Base-by-base conservation (phyloP, 2,888 invertebrate genomes). In the Lottia gigantea region DNA sequence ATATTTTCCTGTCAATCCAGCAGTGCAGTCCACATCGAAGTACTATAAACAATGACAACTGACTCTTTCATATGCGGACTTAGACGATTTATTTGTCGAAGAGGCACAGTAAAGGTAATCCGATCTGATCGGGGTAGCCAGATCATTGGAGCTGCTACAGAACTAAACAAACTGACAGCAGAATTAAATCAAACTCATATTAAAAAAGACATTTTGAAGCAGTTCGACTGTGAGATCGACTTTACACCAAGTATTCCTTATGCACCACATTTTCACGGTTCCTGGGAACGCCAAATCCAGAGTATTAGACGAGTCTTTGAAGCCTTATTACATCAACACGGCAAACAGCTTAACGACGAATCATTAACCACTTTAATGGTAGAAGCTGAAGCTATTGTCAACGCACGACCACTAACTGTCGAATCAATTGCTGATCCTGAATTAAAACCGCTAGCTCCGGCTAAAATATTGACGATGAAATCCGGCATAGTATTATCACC, bases 61-160 rank as follows among this genome's bases (percentile, higher is more conserved):
- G 81, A 75, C 7, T 68, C 87, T 3, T 87, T 86, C 70, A 78
- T 81, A 0, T 87, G 86, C 66, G 75, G 84, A 25, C 64, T 74
- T 2, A 81, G 83, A 47, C 78, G 82, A 67, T 85, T 83, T 6
- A 76, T 85, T 4, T 83, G 85, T 84, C n/a, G 85, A 85, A 67
- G 77, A 15, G 79, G 80, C 8, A 75, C 74, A 19, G 70, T 78
- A 4, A 26, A 69, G 25, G 68, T 62, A 19, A 61, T 76, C 4
- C 31, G 74, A 19, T 78, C 68, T 31, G 75, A 77, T 64, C 49
- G 67, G 46, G 77, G 78, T 11, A 73, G 75, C 3, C 77, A 78
- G 63, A 76, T 77, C 63, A 68, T 77, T 45, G 79, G 76, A 16
- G 74, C 73, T 14, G 46, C 70, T n/a, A 67, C 46, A n/a, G 77